Evolutionary conservation across 2,113 vertebrate genomes (phyloP).

Genomic region (Porphyrio hochstetteri): DNA sequence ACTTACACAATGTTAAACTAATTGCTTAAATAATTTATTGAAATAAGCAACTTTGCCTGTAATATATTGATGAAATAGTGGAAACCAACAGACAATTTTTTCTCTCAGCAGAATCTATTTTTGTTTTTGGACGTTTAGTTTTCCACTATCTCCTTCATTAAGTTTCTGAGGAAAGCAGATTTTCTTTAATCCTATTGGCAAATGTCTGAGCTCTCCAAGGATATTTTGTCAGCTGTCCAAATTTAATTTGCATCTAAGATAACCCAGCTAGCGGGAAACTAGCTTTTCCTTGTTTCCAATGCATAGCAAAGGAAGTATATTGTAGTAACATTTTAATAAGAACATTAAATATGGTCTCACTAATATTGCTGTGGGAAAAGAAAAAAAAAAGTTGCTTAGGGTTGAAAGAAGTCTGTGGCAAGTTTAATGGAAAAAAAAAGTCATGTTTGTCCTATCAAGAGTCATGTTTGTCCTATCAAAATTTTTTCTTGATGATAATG

Average conservation of each 20-base stretch:
- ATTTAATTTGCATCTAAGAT: not conserved
- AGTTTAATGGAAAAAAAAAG: not conserved
- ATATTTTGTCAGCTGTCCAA: conserved; percentile 13
- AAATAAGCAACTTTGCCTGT: not conserved
- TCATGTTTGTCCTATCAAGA: not conserved
- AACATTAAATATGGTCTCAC: not conserved
- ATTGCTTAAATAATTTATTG: not conserved
- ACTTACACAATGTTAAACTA: not conserved
- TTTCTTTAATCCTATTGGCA: conserved; percentile 18
- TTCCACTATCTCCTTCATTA: not conserved
- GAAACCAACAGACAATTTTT: not conserved
- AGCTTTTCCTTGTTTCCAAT: not conserved
- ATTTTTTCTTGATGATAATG: fast-evolving
- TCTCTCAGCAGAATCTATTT: not conserved
- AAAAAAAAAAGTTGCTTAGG: not conserved
- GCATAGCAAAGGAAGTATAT: not conserved
- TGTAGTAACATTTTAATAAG: not conserved
- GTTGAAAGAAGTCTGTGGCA: not conserved
- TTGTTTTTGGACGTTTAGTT: not conserved
- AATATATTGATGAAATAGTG: not conserved
- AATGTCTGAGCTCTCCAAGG: not conserved
- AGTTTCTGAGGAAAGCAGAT: not conserved
- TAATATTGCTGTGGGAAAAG: not conserved
- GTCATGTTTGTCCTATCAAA: not conserved
- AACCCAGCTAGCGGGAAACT: not conserved